Evolutionary conservation across 2,113 vertebrate species (phyloP).

Genomic region (Varanus komodoensis): DNA sequence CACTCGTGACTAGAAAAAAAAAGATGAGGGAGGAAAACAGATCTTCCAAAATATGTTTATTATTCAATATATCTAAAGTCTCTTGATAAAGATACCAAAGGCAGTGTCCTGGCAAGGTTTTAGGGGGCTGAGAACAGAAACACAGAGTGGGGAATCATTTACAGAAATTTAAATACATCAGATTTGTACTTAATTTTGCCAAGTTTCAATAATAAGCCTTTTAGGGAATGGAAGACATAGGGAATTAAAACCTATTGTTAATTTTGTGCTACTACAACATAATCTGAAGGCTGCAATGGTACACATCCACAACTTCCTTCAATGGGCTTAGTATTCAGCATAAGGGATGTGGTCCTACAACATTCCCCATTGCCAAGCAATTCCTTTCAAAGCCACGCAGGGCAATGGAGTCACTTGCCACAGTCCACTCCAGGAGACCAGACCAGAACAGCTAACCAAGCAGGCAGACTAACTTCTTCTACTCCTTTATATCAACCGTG

Average conservation of each 20-base stretch:
- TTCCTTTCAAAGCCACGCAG: neutral
- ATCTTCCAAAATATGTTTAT: neutral
- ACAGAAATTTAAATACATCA: neutral
- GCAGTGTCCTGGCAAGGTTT: neutral
- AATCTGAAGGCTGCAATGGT: neutral
- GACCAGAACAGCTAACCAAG: neutral
- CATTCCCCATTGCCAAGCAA: neutral
- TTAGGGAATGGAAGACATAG: neutral
- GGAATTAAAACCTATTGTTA: neutral
- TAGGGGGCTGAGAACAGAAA: neutral
- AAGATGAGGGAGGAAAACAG: neutral
- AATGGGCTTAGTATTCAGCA: neutral
- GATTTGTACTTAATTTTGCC: neutral
- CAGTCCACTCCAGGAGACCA: neutral
- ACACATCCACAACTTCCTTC: neutral
- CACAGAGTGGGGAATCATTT: too few species aligned
- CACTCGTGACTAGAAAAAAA: conserved; percentile 87
- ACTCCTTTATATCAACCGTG: too few species aligned
- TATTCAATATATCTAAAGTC: neutral
- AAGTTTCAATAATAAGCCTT: neutral
- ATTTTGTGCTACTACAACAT: neutral
- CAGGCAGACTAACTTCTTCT: neutral
- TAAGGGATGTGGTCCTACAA: neutral
- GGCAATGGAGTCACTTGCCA: neutral
- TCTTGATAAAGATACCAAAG: neutral